These are phyloP conservation scores for Adelognathus sp. DNA, from an alignment of 2,888 invertebrate species.

Conservation along the genomic window DNA sequence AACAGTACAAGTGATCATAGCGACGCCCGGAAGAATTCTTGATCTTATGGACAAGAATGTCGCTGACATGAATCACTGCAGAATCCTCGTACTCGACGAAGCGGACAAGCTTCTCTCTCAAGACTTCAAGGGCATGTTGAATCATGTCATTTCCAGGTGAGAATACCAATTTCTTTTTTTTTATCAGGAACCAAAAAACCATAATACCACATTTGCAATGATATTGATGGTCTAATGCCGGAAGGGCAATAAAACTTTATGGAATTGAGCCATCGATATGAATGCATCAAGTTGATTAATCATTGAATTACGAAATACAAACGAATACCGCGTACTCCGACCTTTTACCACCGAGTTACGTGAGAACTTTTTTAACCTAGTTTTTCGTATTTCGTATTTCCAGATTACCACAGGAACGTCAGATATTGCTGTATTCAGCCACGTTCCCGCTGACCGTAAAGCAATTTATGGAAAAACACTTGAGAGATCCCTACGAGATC, in stretches of 20 bases:
- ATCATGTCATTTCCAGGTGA: slow-evolving; percentile 94
- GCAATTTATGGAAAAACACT: slow-evolving; percentile 99
- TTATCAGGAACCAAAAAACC: not conserved
- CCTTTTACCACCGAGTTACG: too few relatives aligned
- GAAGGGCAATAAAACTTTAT: too few relatives aligned
- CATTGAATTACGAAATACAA: too few relatives aligned
- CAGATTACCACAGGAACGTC: slow-evolving; percentile 96
- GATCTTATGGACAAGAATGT: slow-evolving; percentile 99
- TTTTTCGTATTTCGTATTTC: slow-evolving; percentile 61
- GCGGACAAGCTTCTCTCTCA: slow-evolving; percentile 99
- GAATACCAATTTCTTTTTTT: not conserved
- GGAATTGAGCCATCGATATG: too few relatives aligned
- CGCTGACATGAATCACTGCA: slow-evolving; percentile 97
- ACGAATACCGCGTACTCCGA: too few relatives aligned
- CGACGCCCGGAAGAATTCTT: slow-evolving; percentile 99
- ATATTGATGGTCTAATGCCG: too few relatives aligned
- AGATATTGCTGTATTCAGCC: slow-evolving; percentile 99
- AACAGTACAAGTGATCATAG: slow-evolving; percentile 98
- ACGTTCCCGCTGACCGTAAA: slow-evolving; percentile 99
- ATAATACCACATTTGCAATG: too few relatives aligned
- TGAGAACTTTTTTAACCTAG: not conserved
- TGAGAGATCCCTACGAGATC: slow-evolving; percentile 99
- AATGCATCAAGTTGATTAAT: too few relatives aligned
- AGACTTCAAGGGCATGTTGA: slow-evolving; percentile 99
- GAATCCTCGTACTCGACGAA: slow-evolving; percentile 98